Evolutionary conservation across 2,113 vertebrate species (phyloP).

Genomic region (Sylvia atricapilla): DNA sequence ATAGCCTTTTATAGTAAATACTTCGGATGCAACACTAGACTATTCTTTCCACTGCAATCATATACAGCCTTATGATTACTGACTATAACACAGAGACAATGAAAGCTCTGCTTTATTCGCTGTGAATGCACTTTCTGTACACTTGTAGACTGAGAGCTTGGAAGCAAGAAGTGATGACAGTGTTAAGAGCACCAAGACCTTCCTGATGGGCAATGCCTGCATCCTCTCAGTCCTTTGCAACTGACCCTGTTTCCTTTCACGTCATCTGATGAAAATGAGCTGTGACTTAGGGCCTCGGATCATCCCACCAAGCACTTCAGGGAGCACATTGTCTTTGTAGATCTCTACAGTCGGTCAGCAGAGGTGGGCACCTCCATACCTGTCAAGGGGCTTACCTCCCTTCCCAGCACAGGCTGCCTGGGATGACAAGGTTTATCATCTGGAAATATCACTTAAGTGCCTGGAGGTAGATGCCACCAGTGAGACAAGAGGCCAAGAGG

Average conservation of each 20-base stretch:
- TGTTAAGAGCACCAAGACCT: neutral
- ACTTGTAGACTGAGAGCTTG: neutral
- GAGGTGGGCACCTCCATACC: neutral
- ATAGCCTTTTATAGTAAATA: constrained; percentile 38
- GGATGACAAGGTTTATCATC: neutral
- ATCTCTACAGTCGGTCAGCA: neutral
- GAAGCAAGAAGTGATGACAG: neutral
- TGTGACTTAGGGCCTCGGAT: neutral
- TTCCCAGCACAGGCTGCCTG: neutral
- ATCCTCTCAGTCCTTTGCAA: neutral
- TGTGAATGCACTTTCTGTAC: constrained; percentile 10
- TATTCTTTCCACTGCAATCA: neutral
- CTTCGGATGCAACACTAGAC: constrained; percentile 26
- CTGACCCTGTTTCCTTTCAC: neutral
- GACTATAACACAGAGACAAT: neutral
- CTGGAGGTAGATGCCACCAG: neutral
- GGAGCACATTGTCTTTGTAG: neutral
- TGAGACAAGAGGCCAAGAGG: neutral
- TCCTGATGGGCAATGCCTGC: neutral
- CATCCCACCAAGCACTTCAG: neutral
- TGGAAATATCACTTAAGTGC: constrained; percentile 1
- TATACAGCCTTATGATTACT: constrained; percentile 10
- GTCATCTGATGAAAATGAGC: neutral
- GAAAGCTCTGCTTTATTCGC: neutral
- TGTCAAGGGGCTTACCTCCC: neutral